Conservation (phyloP, 1,140 invertebrate species). For the Platorchestia sp. region DNA sequence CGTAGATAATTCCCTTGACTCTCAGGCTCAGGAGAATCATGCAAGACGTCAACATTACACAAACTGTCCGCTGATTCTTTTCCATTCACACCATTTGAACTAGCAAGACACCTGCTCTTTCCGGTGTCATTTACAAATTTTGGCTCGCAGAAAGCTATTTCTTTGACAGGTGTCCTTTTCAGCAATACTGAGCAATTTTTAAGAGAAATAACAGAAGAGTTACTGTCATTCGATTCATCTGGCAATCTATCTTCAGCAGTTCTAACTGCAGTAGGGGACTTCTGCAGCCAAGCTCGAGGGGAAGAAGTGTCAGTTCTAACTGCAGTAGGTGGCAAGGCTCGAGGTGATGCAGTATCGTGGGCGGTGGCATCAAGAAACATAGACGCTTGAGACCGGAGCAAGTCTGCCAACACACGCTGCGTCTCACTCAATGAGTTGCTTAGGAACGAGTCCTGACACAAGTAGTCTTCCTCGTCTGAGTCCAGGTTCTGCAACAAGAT, state of each 20-base stretch:
- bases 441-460: not conserved
- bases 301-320: too few species aligned
- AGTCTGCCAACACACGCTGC: not conserved
- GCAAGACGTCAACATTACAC: not conserved
- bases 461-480: slow-evolving; percentile 28
- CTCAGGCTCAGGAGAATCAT: not conserved
- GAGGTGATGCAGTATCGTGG: not conserved
- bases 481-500: slow-evolving; percentile 1
- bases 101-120: not conserved
- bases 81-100: not conserved
- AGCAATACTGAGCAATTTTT: not conserved
- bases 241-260: not conserved
- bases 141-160: not conserved
- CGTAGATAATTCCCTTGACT: not conserved
- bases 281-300: not conserved
- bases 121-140: not conserved
- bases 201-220: not conserved
- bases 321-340: too few species aligned
- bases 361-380: not conserved
- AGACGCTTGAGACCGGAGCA: not conserved
- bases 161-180: not conserved
- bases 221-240: not conserved
- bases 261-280: not conserved
- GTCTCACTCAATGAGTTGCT: not conserved
- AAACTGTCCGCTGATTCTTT: not conserved